Percentiles rank a stretch among this genome's conserved stretches.
phyloP scores from a whole-genome alignment of 1,140 invertebrate species.

The Pteromalus puparum region DNA sequence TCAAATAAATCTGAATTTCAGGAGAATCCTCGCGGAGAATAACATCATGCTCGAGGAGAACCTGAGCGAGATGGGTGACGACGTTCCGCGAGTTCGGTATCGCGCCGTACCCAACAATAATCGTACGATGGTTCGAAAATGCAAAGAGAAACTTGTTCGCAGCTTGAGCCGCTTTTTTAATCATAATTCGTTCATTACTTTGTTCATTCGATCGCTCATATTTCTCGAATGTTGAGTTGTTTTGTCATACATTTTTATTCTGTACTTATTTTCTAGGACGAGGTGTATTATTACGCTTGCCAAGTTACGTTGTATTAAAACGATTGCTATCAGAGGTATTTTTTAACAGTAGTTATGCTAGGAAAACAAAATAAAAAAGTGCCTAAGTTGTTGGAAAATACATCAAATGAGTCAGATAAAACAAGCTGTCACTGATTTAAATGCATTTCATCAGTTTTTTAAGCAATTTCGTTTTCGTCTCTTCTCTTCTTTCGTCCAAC shows the following conservation, averaged over 20 bases:
- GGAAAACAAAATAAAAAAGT: too few relatives aligned
- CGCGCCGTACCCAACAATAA: conserved; percentile 66
- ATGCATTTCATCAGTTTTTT: too few relatives aligned
- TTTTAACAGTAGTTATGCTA: too few relatives aligned
- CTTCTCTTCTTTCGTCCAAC: too few relatives aligned
- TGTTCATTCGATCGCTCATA: not conserved
- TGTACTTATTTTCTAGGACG: too few relatives aligned
- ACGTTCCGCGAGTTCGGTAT: conserved; percentile 68
- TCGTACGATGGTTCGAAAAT: conserved; percentile 71
- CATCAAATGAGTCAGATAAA: too few relatives aligned
- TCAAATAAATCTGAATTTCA: conserved; percentile 61
- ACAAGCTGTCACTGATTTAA: too few relatives aligned
- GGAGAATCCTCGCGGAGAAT: conserved; percentile 68
- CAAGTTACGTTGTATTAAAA: too few relatives aligned
- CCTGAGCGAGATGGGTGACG: conserved; percentile 67
- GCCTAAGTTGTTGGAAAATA: too few relatives aligned
- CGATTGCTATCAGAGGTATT: too few relatives aligned
- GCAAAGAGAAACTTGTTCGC: conserved; percentile 55
- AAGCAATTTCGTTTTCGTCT: too few relatives aligned
- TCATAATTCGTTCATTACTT: not conserved
- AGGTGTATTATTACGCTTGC: too few relatives aligned
- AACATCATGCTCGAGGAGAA: conserved; percentile 71
- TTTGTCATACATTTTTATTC: not conserved
- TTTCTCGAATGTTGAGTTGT: not conserved
- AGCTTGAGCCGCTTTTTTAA: conserved; percentile 46